These are phyloP conservation scores for Tiphia femorata DNA, from an alignment of 2,888 invertebrate genomes.

Conservation along the genomic window DNA sequence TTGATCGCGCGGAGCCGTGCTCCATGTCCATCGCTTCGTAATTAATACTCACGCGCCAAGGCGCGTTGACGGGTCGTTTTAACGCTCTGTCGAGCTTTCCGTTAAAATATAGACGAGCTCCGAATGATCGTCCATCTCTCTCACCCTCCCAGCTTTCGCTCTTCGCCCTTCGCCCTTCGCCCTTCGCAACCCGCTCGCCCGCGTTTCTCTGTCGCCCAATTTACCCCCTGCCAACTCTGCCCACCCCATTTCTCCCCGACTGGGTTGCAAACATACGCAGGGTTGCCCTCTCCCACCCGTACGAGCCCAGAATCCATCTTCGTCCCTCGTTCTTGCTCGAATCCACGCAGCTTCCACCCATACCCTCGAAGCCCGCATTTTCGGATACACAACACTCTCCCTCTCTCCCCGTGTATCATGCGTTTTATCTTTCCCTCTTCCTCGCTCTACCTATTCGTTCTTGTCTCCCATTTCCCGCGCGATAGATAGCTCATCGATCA, in stretches of 20 bases:
- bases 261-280: too few species aligned
- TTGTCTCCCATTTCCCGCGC: constrained; percentile 10
- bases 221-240: too few species aligned
- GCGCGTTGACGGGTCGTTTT: constrained; percentile 44
- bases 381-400: too few species aligned
- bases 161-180: too few species aligned
- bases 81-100: constrained; percentile 39
- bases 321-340: too few species aligned
- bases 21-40: constrained; percentile 45
- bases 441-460: constrained; percentile 3
- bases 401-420: constrained; percentile 3
- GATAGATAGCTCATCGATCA: constrained; percentile 55
- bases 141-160: constrained; percentile 17
- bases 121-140: constrained; percentile 21
- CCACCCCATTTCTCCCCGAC: too few species aligned
- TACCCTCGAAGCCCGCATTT: too few species aligned
- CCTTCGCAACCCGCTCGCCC: not conserved
- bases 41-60: constrained; percentile 38
- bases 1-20: constrained; percentile 25
- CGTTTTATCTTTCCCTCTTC: not conserved
- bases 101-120: constrained; percentile 45
- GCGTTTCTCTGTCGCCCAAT: constrained; percentile 17
- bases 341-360: too few species aligned
- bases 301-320: too few species aligned
- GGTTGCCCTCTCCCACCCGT: too few species aligned